Conservation (phyloP, 2,797 vertebrate genomes). For the Helostoma temminkii region DNA sequence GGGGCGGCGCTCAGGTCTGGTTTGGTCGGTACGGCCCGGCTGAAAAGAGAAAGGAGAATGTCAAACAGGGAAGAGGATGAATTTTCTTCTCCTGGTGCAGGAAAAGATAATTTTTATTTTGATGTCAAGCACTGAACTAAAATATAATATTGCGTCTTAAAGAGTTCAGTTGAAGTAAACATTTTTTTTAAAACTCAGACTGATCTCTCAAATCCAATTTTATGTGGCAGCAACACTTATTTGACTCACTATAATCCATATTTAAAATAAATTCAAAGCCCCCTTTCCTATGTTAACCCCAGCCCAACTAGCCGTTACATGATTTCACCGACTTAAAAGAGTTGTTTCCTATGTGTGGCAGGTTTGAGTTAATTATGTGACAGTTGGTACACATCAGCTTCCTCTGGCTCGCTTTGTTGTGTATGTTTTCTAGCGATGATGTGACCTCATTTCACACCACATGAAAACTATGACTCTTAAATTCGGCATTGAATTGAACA, state of each 20-base stretch:
- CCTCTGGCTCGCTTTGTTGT: conserved; percentile 4
- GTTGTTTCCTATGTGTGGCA: not conserved
- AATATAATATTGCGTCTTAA: not conserved
- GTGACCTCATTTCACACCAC: not conserved
- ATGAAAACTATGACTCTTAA: not conserved
- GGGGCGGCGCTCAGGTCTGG: not conserved
- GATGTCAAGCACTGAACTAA: not conserved
- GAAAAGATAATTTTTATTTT: not conserved
- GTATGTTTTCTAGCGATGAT: not conserved
- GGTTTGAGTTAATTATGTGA: not conserved
- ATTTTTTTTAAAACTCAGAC: no score
- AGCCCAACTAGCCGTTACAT: no score
- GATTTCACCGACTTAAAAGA: not conserved
- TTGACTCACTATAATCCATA: no score
- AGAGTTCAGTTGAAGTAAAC: not conserved
- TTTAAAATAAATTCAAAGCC: not conserved
- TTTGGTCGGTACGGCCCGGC: not conserved
- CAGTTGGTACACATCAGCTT: not conserved
- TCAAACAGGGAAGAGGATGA: no score
- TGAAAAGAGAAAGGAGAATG: not conserved
- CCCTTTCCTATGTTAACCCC: not conserved
- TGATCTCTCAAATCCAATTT: not conserved
- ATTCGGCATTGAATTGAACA: not conserved
- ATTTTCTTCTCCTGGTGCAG: not conserved
- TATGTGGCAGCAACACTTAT: not conserved